Base-by-base conservation (phyloP, 2,888 invertebrate genomes). In the Taenaris catops region DNA sequence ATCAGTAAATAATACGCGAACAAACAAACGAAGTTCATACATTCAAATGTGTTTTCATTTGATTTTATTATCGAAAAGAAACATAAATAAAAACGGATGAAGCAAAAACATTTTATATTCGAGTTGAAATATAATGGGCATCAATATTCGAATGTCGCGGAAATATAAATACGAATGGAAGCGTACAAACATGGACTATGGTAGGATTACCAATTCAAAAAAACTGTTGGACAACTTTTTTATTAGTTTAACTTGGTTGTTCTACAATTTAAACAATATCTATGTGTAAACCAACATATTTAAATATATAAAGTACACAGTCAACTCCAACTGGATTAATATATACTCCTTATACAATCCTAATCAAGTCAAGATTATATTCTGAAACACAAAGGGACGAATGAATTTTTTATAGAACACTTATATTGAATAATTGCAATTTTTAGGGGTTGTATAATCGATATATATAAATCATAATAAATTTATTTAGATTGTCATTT, bases 81-180 rank as follows among this genome's bases (percentile, higher is more conserved):
- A 32, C 21, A 29, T 26, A 37, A 33, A 33, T 24, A n/a, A 8
- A 16, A 25, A 24, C 33, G 20, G 23, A 24, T 25, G 35, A 35
- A 19, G 35, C 23, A 17, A 27, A 36, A 29, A 8, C 25, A 25
- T 37, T 36, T 41, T 27, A 32, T 41, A 20, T 36, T 23, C 25
- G 25, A 26, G 25, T 27, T 34, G 38, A 41, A 46, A 41, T 41
- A 41, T 46, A 44, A 41, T 28, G 20, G 37, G 34, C 37, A 44
- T 42, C 45, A 45, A 47, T 41, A 42, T 45, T 42, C 35, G 39
- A 37, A 35, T 44, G 46, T 46, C 44, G 41, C 41, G 39, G 19
- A 44, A 41, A 44, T 37, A 35, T 42, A 40, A 41, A 47, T 41
- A 41, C 31, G 26, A 20, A 24, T 27, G 10, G 28, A 24, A 35